Conservation (phyloP, 2,888 invertebrate species). For the Chorisops tibialis region DNA sequence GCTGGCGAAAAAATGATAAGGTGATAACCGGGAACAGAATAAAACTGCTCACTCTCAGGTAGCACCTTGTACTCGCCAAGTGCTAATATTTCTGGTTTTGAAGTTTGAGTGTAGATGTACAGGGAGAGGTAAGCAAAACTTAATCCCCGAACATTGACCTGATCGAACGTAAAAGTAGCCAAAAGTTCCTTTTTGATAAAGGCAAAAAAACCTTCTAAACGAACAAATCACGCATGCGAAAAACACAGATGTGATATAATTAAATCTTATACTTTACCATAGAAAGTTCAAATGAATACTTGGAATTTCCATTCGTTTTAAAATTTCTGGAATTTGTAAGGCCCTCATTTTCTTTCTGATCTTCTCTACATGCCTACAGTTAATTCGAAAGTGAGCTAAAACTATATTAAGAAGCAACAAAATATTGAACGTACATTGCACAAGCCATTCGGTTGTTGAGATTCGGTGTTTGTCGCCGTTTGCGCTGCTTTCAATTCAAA, state of each 20-base stretch:
- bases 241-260: no score
- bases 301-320: constrained; percentile 43
- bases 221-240: background rate
- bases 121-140: no score
- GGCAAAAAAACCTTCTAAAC: no score
- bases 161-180: no score
- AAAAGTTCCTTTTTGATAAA: no score
- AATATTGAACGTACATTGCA: constrained; percentile 18
- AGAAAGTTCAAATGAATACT: constrained; percentile 46
- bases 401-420: background rate
- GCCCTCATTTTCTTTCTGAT: constrained; percentile 47
- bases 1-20: no score
- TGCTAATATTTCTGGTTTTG: no score
- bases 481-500: background rate
- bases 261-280: constrained; percentile 41
- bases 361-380: constrained; percentile 45
- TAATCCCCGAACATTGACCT: no score
- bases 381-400: background rate
- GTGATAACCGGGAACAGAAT: no score
- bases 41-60: no score
- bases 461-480: background rate
- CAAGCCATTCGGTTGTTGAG: background rate
- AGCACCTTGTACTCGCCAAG: no score
- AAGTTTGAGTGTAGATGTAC: no score
- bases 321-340: constrained; percentile 39